Percentiles rank a stretch among this genome's conserved stretches.
Evolutionary conservation across 2,797 vertebrate genomes (phyloP).

Genomic region (Sebastes paucispinis): DNA sequence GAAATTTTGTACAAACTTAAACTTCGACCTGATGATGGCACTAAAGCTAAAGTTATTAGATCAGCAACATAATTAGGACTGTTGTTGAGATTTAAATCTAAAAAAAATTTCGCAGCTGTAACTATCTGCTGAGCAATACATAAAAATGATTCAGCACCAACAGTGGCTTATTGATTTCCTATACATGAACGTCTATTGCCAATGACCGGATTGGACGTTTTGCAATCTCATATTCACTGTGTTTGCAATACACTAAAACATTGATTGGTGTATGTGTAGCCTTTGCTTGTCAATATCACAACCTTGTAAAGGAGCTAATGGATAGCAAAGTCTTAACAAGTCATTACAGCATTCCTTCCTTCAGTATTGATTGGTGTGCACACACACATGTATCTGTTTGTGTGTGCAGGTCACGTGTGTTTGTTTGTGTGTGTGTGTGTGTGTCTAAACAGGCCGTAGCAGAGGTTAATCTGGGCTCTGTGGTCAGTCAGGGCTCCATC

Average conservation of each 20-base stretch:
- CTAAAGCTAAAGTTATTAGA: neutral
- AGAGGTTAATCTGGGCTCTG: constrained; percentile 65
- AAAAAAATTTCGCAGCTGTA: neutral
- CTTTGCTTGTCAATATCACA: constrained; percentile 71
- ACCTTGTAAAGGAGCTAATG: constrained; percentile 73
- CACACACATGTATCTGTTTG: constrained; percentile 12
- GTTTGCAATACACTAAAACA: constrained; percentile 63
- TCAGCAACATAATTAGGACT: neutral
- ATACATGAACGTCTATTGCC: constrained; percentile 47
- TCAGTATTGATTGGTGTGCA: constrained; percentile 64
- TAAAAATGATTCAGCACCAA: constrained; percentile 53
- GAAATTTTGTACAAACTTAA: neutral
- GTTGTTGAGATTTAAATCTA: neutral
- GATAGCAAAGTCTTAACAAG: constrained; percentile 73
- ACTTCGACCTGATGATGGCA: neutral
- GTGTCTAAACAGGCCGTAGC: constrained; percentile 13
- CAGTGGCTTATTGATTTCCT: constrained; percentile 70
- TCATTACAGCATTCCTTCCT: constrained; percentile 75
- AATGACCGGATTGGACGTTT: constrained; percentile 56
- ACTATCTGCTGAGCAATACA: constrained; percentile 32
- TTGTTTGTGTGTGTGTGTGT: neutral
- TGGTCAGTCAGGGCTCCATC: constrained; percentile 45
- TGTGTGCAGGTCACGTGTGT: neutral
- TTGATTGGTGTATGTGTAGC: constrained; percentile 67
- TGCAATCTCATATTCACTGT: constrained; percentile 66